Conservation (phyloP, 2,797 vertebrate species). For the Pipistrellus nathusii region DNA sequence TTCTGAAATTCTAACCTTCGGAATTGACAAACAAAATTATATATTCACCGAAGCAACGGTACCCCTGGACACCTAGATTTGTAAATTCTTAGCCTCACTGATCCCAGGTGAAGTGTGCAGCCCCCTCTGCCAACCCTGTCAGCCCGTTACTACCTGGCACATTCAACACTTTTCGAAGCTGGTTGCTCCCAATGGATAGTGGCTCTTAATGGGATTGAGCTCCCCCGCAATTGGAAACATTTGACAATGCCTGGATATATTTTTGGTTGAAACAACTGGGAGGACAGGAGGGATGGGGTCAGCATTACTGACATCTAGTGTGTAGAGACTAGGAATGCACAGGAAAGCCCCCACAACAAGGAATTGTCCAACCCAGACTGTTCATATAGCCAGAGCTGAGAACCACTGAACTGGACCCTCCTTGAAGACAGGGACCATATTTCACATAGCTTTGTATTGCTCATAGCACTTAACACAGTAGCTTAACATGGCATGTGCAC, state of each 20-base stretch:
- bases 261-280: neutral
- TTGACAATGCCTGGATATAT: neutral
- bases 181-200: neutral
- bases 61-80: neutral
- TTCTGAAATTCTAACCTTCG: slow-evolving; percentile 31
- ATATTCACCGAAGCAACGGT: neutral
- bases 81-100: neutral
- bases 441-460: neutral
- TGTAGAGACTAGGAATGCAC: neutral
- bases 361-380: neutral
- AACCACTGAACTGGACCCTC: neutral
- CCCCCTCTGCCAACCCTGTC: neutral
- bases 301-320: neutral
- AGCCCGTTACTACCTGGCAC: neutral
- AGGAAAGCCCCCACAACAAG: neutral
- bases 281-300: neutral
- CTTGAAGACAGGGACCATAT: neutral
- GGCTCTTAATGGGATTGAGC: neutral
- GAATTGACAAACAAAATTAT: slow-evolving; percentile 39
- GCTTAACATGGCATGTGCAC: neutral
- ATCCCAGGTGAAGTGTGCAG: neutral
- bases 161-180: neutral
- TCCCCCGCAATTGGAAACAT: neutral
- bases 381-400: neutral
- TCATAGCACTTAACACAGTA: neutral